phyloP scores from a whole-genome alignment of 2,113 vertebrate genomes.

The Chitala chitala region DNA sequence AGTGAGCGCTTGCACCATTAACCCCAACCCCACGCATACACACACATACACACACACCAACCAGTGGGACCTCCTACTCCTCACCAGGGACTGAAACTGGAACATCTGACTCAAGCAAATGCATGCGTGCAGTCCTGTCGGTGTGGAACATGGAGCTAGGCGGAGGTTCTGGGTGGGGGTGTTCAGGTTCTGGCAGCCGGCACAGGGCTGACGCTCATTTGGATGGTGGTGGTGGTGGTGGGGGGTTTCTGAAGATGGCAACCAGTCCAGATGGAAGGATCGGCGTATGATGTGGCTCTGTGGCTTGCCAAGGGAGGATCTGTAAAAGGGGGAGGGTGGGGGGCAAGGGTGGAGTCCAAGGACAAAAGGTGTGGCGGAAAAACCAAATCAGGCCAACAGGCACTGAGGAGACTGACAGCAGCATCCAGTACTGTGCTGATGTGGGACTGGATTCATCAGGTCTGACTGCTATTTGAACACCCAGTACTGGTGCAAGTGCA shows the following conservation, averaged over 20 bases:
- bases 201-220: constrained; percentile 18
- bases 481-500: background rate
- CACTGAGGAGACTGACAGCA: background rate
- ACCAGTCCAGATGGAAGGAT: constrained; percentile 18
- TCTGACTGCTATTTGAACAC: background rate
- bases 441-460: constrained; percentile 11
- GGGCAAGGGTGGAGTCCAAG: too few species aligned
- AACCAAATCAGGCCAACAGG: background rate
- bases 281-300: constrained; percentile 8
- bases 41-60: constrained; percentile 22
- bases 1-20: constrained; percentile 40
- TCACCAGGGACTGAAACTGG: constrained; percentile 37
- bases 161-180: constrained; percentile 30
- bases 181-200: constrained; percentile 34
- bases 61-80: constrained; percentile 8
- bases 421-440: background rate
- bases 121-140: constrained; percentile 44
- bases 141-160: constrained; percentile 43
- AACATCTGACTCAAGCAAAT: constrained; percentile 49
- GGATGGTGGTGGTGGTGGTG: constrained; percentile 18
- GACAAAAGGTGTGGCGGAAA: constrained; percentile 5
- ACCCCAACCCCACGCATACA: constrained; percentile 30
- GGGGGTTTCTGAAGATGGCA: too few species aligned
- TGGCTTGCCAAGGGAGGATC: constrained; percentile 31
- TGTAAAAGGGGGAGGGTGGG: constrained; percentile 27